These are phyloP conservation scores for Salarias fasciatus DNA, from an alignment of 2,797 vertebrate species.

Conservation along the genomic window DNA sequence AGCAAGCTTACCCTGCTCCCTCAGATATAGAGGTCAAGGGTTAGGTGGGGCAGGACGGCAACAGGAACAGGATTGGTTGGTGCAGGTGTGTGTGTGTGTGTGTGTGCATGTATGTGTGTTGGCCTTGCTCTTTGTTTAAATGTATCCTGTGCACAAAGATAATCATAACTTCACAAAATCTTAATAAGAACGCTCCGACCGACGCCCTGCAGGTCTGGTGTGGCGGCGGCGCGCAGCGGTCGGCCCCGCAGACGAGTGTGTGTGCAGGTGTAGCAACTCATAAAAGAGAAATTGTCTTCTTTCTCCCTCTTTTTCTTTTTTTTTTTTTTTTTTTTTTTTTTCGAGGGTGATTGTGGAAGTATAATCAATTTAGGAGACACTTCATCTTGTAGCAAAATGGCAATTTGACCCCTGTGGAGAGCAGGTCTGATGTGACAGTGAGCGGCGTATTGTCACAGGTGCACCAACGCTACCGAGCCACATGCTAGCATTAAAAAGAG, in stretches of 20 bases:
- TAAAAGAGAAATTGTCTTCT: slow-evolving; percentile 60
- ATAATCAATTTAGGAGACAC: slow-evolving; percentile 67
- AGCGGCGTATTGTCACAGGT: slow-evolving; percentile 75
- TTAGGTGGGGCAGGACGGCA: slow-evolving; percentile 61
- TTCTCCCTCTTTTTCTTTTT: slow-evolving; percentile 52
- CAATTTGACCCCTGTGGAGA: slow-evolving; percentile 77
- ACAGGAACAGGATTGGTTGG: slow-evolving; percentile 15
- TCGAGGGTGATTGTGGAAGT: slow-evolving; percentile 62
- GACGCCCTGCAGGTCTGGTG: slow-evolving; percentile 15
- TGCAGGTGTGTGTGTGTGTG: background rate
- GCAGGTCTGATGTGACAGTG: slow-evolving; percentile 56
- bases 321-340: slow-evolving; percentile 54
- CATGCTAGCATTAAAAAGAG: slow-evolving; percentile 70
- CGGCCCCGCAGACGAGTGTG: slow-evolving; percentile 21
- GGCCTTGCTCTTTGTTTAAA: slow-evolving; percentile 20
- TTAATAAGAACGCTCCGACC: slow-evolving; percentile 20
- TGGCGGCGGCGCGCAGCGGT: slow-evolving; percentile 22
- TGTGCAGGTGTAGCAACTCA: slow-evolving; percentile 64
- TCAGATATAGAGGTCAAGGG: slow-evolving; percentile 78
- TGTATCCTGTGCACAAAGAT: background rate
- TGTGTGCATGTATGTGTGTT: slow-evolving; percentile 12
- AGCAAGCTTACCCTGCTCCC: slow-evolving; percentile 74
- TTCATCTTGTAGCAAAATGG: slow-evolving; percentile 70
- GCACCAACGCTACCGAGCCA: slow-evolving; percentile 63
- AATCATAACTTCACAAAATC: slow-evolving; percentile 37